Evolutionary conservation across 2,113 vertebrate species (phyloP).

Genomic region (Chionis minor): DNA sequence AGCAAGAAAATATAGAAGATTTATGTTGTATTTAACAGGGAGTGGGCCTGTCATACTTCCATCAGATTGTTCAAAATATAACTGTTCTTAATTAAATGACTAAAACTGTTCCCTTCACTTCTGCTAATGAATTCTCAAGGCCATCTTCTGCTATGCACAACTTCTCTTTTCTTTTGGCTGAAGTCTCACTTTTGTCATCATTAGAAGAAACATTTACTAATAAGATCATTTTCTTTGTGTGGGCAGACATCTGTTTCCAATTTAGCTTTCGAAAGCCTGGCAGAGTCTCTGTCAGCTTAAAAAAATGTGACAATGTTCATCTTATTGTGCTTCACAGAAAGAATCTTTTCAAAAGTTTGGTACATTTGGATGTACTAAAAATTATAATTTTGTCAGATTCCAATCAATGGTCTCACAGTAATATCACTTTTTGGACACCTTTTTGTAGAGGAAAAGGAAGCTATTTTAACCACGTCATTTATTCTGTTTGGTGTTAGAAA

Average conservation of each 20-base stretch:
- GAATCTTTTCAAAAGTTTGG: neutral
- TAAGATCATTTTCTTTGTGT: conserved; percentile 56
- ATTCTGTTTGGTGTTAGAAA: neutral
- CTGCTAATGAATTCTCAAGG: neutral
- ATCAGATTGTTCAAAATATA: neutral
- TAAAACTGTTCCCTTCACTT: neutral
- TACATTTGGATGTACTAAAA: conserved; percentile 26
- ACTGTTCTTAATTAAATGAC: neutral
- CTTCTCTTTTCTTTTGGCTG: conserved; percentile 14
- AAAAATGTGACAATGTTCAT: conserved; percentile 21
- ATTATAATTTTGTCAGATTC: neutral
- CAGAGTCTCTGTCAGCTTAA: conserved; percentile 5
- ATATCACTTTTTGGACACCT: neutral
- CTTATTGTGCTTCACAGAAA: neutral
- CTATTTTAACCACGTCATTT: neutral
- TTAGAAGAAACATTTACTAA: conserved; percentile 57
- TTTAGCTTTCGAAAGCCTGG: conserved; percentile 54
- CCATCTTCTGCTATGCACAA: neutral
- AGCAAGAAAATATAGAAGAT: neutral
- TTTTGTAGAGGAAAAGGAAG: conserved; percentile 14
- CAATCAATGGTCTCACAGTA: neutral
- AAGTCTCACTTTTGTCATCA: conserved; percentile 20
- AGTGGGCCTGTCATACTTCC: neutral
- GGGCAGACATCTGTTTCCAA: conserved; percentile 55
- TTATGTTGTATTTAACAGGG: neutral